Evolutionary conservation across 2,888 invertebrate species (phyloP).

Genomic region (Scaptomyza parva): DNA sequence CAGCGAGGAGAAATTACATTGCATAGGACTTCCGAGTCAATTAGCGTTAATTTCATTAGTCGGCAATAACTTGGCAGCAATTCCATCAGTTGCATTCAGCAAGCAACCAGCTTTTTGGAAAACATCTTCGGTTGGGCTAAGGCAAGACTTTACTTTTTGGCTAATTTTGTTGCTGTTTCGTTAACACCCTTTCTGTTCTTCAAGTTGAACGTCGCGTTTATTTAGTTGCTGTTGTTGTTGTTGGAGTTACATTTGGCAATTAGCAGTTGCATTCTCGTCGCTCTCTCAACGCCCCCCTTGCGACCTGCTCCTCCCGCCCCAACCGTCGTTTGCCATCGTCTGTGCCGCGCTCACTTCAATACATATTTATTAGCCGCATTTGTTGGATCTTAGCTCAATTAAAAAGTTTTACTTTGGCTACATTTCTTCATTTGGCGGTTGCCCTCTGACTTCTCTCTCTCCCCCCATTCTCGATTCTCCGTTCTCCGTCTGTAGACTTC

Average conservation of each 20-base stretch:
- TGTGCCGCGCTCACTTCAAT: conserved; percentile 66
- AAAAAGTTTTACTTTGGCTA: conserved; percentile 77
- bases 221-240: conserved; percentile 45
- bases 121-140: too few species aligned
- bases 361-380: conserved; percentile 81
- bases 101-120: neutral
- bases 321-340: conserved; percentile 4
- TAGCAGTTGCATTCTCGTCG: conserved; percentile 67
- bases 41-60: conserved; percentile 79
- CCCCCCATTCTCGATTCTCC: neutral
- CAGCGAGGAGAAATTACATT: neutral
- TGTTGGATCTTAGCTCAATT: conserved; percentile 81
- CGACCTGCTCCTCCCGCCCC: too few species aligned
- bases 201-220: conserved; percentile 72
- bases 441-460: conserved; percentile 46
- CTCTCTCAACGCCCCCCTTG: too few species aligned
- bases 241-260: conserved; percentile 75
- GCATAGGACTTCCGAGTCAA: conserved; percentile 66
- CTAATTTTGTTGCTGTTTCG: conserved; percentile 76
- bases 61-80: conserved; percentile 76
- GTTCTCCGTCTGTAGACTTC: too few species aligned
- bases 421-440: conserved; percentile 73
- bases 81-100: conserved; percentile 60
- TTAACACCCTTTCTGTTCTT: conserved; percentile 62
- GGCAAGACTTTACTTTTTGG: conserved; percentile 67